These are phyloP conservation scores for Protobothrops flavoviridis DNA, from an alignment of 2,113 vertebrate species.

Conservation along the genomic window DNA sequence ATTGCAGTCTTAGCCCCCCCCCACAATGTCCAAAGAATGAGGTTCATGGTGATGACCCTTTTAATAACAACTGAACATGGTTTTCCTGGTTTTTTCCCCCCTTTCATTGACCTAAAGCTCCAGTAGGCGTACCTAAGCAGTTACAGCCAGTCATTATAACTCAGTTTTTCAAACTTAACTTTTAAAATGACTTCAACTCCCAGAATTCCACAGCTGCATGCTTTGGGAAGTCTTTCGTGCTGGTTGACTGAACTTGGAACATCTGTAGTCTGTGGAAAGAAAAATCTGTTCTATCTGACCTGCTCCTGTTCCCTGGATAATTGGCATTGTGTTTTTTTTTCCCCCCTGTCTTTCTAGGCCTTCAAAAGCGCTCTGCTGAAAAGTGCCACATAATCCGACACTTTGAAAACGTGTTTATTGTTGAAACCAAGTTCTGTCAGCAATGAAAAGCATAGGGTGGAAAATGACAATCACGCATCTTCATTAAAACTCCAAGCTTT, in stretches of 20 bases:
- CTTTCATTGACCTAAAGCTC: not conserved
- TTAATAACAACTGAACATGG: not conserved
- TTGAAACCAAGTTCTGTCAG: slow-evolving; percentile 88
- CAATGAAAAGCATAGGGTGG: slow-evolving; percentile 66
- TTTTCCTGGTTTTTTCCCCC: not conserved
- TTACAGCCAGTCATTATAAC: not conserved
- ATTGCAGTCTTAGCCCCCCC: no score
- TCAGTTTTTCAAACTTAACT: not conserved
- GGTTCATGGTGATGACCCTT: not conserved
- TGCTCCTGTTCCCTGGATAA: not conserved
- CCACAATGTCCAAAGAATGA: not conserved
- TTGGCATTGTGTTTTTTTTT: not conserved
- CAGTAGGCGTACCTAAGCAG: not conserved
- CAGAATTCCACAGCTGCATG: not conserved
- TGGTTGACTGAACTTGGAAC: not conserved
- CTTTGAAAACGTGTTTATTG: slow-evolving; percentile 90
- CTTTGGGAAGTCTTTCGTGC: not conserved
- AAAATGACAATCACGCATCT: slow-evolving; percentile 52
- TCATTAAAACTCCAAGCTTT: slow-evolving; percentile 56
- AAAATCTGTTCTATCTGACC: not conserved
- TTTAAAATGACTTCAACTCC: not conserved
- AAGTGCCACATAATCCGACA: slow-evolving; percentile 87
- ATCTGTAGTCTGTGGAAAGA: no score
- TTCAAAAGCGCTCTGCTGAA: slow-evolving; percentile 87
- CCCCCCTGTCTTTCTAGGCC: slow-evolving; percentile 62